phyloP scores from a whole-genome alignment of 2,113 vertebrate genomes.

The Tamias sibiricus region DNA sequence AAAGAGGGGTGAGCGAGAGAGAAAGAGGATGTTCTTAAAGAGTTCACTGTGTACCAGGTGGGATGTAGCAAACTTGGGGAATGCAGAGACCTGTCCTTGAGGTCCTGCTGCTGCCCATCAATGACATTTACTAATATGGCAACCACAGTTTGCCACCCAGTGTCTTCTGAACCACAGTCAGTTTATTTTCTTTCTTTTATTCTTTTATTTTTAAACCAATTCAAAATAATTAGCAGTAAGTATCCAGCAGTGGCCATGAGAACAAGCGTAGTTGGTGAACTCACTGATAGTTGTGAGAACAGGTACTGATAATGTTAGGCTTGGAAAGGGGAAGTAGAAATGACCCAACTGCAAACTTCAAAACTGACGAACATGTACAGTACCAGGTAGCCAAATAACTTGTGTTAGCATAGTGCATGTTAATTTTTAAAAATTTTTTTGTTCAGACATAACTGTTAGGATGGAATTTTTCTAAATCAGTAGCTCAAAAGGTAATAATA shows the following conservation, averaged over 20 bases:
- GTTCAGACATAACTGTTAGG: not conserved
- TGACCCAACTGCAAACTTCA: not conserved
- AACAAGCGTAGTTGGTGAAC: not conserved
- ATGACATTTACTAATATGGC: rapidly evolving
- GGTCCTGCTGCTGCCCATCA: too few species aligned
- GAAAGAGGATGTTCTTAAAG: not conserved
- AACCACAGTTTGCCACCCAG: not conserved
- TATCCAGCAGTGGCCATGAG: rapidly evolving
- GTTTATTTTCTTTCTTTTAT: not conserved
- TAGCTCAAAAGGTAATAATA: not conserved
- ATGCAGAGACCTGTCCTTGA: rapidly evolving
- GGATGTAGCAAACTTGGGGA: not conserved
- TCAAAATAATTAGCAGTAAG: not conserved
- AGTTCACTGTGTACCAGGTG: not conserved
- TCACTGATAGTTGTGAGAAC: not conserved
- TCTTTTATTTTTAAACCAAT: not conserved
- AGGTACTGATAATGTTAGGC: not conserved
- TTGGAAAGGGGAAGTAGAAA: not conserved
- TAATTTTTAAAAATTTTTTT: not conserved
- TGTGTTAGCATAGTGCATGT: not conserved
- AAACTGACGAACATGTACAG: too few species aligned
- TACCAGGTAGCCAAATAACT: too few species aligned
- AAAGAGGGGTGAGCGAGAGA: too few species aligned
- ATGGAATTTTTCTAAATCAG: not conserved
- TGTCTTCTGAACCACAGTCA: not conserved